Evolutionary conservation across 2,797 vertebrate species (phyloP).

Genomic region (Martes flavigula): DNA sequence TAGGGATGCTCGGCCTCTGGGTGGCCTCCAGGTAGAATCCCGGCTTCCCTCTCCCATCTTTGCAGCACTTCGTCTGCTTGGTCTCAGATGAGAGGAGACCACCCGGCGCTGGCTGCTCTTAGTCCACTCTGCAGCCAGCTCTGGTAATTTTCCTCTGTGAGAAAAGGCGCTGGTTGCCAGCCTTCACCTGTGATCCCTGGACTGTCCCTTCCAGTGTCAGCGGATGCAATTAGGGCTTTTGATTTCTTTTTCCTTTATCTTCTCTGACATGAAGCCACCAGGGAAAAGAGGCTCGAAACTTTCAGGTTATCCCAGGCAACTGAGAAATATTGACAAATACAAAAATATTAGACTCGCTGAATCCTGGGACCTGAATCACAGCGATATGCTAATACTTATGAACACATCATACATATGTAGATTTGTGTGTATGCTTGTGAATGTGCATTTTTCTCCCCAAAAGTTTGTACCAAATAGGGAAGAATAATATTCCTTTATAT

Average conservation of each 20-base stretch:
- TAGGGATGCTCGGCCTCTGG: not conserved
- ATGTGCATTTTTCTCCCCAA: not conserved
- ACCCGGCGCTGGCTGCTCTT: not conserved
- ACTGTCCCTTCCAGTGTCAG: constrained; percentile 4
- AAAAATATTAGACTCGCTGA: not conserved
- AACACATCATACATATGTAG: not conserved
- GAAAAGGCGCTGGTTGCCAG: constrained; percentile 52
- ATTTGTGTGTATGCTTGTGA: not conserved
- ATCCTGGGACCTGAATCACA: not conserved
- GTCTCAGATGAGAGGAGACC: not conserved
- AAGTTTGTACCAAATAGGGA: not conserved
- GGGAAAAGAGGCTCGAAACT: constrained; percentile 51
- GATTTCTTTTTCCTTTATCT: constrained; percentile 58
- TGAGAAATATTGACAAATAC: constrained; percentile 44
- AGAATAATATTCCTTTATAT: not conserved
- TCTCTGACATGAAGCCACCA: not conserved
- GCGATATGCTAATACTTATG: accelerated
- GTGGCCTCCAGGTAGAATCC: not conserved
- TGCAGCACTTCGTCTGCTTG: not conserved
- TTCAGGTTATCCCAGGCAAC: constrained; percentile 42
- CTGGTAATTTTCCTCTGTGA: constrained; percentile 79
- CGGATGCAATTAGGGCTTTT: constrained; percentile 50
- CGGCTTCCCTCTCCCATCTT: not conserved
- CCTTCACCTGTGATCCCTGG: not conserved
- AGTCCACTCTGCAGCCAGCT: constrained; percentile 19